Conservation (phyloP, 2,888 invertebrate genomes). For the Cephus pulcher region DNA sequence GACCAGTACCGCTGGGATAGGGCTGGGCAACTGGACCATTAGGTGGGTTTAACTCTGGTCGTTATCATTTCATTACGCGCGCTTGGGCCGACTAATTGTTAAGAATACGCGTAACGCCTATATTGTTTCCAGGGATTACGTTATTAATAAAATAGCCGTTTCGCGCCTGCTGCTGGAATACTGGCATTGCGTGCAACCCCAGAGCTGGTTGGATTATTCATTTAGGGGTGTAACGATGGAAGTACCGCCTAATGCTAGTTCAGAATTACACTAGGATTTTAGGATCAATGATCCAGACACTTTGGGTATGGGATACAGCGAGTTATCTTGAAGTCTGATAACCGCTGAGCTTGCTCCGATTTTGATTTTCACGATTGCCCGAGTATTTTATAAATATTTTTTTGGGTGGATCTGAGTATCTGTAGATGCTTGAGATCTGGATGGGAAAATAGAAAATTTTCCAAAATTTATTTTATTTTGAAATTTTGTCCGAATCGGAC, state of each 20-base stretch:
- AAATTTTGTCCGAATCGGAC: background rate
- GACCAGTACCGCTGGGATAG: background rate
- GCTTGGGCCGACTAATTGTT: slow-evolving; percentile 56
- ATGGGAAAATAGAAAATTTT: no score
- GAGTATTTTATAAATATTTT: background rate
- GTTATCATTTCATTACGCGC: slow-evolving; percentile 56
- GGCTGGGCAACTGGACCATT: background rate
- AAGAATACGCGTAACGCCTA: slow-evolving; percentile 43
- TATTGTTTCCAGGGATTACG: slow-evolving; percentile 54
- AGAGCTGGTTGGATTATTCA: slow-evolving; percentile 21
- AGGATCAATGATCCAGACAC: background rate
- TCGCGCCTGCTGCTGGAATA: slow-evolving; percentile 24
- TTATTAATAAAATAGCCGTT: slow-evolving; percentile 59
- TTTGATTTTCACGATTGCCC: background rate
- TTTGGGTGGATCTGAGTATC: no score
- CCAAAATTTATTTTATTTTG: no score
- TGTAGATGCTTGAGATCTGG: no score
- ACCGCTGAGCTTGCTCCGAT: background rate
- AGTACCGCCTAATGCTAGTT: slow-evolving; percentile 6
- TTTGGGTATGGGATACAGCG: background rate
- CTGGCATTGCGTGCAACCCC: background rate
- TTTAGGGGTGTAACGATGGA: slow-evolving; percentile 26
- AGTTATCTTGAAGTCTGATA: background rate
- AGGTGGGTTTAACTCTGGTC: slow-evolving; percentile 20
- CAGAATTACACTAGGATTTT: background rate